Percentiles rank a stretch among this genome's conserved stretches.
These are phyloP conservation scores for Drosophila ambigua DNA, from an alignment of 1,140 invertebrate genomes.

Conservation along the genomic window DNA sequence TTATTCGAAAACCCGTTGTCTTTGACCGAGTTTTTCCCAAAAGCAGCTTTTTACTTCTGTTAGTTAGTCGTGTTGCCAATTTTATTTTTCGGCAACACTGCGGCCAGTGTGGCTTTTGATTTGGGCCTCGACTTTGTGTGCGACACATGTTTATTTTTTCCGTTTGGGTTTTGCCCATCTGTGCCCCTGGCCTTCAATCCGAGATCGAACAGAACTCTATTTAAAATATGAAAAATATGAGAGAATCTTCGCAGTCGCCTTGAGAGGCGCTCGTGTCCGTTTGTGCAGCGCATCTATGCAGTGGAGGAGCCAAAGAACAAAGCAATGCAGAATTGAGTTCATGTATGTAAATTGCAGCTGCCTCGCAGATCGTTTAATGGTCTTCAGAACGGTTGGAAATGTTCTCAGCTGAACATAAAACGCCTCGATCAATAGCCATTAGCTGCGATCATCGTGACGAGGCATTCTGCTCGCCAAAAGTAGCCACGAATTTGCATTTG, in stretches of 20 bases:
- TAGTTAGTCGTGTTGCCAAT: constrained; percentile 41
- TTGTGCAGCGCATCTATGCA: no score
- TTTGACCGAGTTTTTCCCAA: constrained; percentile 72
- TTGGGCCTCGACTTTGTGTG: constrained; percentile 29
- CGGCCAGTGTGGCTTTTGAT: background rate
- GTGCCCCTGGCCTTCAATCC: constrained; percentile 25
- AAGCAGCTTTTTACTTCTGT: constrained; percentile 29
- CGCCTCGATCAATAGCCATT: constrained; percentile 5
- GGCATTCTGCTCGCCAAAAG: background rate
- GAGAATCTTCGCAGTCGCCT: no score
- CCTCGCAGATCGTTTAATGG: constrained; percentile 1
- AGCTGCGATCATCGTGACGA: constrained; percentile 32
- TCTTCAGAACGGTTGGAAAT: constrained; percentile 3
- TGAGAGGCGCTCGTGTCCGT: no score
- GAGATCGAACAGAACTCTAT: background rate
- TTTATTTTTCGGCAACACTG: background rate
- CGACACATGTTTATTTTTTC: constrained; percentile 13
- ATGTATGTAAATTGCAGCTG: constrained; percentile 31
- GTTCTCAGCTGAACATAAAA: constrained; percentile 12
- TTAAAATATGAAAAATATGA: no score
- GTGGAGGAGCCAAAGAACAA: no score
- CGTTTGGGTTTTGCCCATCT: constrained; percentile 13
- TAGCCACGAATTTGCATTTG: background rate
- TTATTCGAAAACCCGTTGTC: constrained; percentile 66
- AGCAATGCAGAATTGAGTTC: background rate